phyloP scores from a whole-genome alignment of 2,113 vertebrate species.

The Xenopus borealis region DNA sequence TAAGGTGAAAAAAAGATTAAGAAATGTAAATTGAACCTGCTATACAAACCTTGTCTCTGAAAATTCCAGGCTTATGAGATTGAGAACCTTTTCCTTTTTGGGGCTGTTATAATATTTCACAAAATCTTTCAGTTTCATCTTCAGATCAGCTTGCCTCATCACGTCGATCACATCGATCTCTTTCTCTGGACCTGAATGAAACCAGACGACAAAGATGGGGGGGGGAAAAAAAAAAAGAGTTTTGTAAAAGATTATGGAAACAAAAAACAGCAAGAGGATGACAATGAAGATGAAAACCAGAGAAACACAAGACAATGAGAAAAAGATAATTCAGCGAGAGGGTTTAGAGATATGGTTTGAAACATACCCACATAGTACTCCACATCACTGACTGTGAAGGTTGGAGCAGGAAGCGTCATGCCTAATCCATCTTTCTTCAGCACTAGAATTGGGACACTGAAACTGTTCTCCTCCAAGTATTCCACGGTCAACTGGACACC shows the following conservation, averaged over 20 bases:
- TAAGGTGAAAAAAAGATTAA: not conserved
- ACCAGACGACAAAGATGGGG: too few relatives aligned
- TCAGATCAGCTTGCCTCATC: constrained; percentile 80
- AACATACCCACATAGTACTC: constrained; percentile 84
- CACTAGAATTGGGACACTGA: constrained; percentile 88
- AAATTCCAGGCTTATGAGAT: constrained; percentile 91
- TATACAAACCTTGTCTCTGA: constrained; percentile 81
- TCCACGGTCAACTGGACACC: constrained; percentile 87
- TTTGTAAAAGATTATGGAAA: too few relatives aligned
- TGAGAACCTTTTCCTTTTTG: constrained; percentile 82
- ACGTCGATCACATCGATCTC: constrained; percentile 93
- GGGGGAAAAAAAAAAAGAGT: too few relatives aligned
- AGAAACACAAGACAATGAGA: not conserved
- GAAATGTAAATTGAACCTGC: not conserved
- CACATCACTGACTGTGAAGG: constrained; percentile 82
- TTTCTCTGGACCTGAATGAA: constrained; percentile 75
- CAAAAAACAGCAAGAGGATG: not conserved
- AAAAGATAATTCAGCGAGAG: too few relatives aligned
- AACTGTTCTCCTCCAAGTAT: constrained; percentile 89
- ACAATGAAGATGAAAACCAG: not conserved
- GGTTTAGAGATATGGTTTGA: too few relatives aligned
- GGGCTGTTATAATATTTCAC: constrained; percentile 83
- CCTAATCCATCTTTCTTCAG: constrained; percentile 84
- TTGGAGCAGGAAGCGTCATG: constrained; percentile 84
- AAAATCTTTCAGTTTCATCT: constrained; percentile 88